phyloP scores from a whole-genome alignment of 2,113 vertebrate species.

The Mesembrinibis cayennensis region DNA sequence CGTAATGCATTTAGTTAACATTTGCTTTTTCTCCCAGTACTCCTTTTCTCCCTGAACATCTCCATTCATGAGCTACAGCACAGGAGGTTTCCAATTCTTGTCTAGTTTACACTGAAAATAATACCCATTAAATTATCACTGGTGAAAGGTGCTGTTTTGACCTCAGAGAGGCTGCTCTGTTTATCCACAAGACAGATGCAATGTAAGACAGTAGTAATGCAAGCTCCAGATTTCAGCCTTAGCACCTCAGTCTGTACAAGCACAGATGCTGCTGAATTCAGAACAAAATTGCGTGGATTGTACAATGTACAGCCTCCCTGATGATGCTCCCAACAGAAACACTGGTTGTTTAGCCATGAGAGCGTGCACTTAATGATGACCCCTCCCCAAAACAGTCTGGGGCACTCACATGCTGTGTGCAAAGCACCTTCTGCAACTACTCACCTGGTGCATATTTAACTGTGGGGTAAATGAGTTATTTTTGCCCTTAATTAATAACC shows the following conservation, averaged over 20 bases:
- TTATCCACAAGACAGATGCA: slow-evolving; percentile 21
- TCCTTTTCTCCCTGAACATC: slow-evolving; percentile 40
- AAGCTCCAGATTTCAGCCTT: slow-evolving; percentile 15
- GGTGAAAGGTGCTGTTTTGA: slow-evolving; percentile 32
- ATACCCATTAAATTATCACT: slow-evolving; percentile 40
- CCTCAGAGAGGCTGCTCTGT: not conserved
- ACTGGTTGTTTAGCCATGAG: not conserved
- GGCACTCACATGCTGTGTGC: not conserved
- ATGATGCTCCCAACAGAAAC: not conserved
- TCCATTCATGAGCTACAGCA: slow-evolving; percentile 36
- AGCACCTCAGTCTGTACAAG: not conserved
- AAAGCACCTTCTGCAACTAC: not conserved
- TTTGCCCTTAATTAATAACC: not conserved
- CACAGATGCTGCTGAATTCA: slow-evolving; percentile 1
- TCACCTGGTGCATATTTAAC: not conserved
- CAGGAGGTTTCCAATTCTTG: slow-evolving; percentile 24
- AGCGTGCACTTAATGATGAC: not conserved
- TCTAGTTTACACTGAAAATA: not conserved
- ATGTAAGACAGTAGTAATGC: slow-evolving; percentile 18
- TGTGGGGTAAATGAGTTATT: fast-evolving
- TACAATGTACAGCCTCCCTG: not conserved
- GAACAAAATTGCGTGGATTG: fast-evolving
- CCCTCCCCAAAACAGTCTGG: not conserved
- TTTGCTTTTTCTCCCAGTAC: slow-evolving; percentile 53
- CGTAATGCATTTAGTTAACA: slow-evolving; percentile 51